These are phyloP conservation scores for Diadegma fenestrale DNA, from an alignment of 2,888 invertebrate species.

Conservation along the genomic window DNA sequence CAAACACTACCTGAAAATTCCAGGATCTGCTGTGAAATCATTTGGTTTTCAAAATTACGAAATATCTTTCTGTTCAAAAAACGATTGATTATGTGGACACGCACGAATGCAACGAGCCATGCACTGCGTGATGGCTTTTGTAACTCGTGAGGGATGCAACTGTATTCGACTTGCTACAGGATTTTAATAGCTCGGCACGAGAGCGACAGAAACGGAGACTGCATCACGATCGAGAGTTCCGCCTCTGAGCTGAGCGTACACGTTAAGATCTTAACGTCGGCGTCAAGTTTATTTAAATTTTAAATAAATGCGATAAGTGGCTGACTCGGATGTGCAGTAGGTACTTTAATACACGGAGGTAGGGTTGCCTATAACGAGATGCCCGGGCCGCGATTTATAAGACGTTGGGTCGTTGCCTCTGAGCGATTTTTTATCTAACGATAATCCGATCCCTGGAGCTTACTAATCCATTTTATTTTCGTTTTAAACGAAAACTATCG, in stretches of 20 bases:
- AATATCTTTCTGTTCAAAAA: neutral
- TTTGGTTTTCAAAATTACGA: neutral
- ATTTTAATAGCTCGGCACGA: conserved; percentile 30
- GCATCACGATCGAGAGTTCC: conserved; percentile 28
- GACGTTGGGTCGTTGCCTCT: conserved; percentile 32
- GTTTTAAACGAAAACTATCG: neutral
- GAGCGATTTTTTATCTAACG: conserved; percentile 43
- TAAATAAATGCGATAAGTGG: conserved; percentile 63
- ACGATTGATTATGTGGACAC: neutral
- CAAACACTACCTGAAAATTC: no score
- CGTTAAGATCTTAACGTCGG: conserved; percentile 57
- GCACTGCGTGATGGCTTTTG: neutral
- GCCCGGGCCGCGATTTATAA: conserved; percentile 36
- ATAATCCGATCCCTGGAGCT: conserved; percentile 39
- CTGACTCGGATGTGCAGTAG: conserved; percentile 45
- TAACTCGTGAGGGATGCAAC: conserved; percentile 13
- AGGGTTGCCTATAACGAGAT: conserved; percentile 42
- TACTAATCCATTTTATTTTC: conserved; percentile 19
- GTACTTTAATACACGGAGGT: conserved; percentile 34
- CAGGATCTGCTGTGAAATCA: no score
- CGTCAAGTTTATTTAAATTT: conserved; percentile 65
- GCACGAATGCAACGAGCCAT: no score
- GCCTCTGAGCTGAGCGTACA: conserved; percentile 11
- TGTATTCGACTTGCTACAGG: conserved; percentile 22
- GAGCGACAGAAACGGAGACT: conserved; percentile 21